phyloP scores from a whole-genome alignment of 1,140 invertebrate species.

The Popillia japonica region DNA sequence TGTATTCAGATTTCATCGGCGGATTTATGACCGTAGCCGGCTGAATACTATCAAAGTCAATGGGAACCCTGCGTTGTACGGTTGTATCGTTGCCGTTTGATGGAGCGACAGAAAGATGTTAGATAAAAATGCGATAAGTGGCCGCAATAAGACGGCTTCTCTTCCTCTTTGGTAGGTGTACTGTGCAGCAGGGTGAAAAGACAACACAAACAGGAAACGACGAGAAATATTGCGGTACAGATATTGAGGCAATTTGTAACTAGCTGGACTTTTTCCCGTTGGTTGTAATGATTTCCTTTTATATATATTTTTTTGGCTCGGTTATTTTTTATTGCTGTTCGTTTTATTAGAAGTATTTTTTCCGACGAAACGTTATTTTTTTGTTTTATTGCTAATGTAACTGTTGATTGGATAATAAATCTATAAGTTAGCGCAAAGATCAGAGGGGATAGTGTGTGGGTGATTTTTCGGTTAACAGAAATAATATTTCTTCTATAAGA shows the following conservation, averaged over 20 bases:
- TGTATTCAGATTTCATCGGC: slow-evolving; percentile 10
- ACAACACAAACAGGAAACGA: slow-evolving; percentile 11
- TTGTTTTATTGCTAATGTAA: too few relatives aligned
- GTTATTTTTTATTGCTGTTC: neutral
- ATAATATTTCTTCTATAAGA: too few relatives aligned
- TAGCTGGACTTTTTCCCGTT: neutral
- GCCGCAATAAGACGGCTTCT: neutral
- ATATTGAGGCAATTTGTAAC: slow-evolving; percentile 18
- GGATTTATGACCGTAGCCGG: neutral
- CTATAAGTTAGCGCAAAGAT: too few relatives aligned
- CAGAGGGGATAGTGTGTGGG: too few relatives aligned
- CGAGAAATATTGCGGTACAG: neutral
- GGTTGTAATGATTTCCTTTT: slow-evolving; percentile 4
- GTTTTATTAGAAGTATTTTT: neutral
- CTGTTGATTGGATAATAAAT: too few relatives aligned
- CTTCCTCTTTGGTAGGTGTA: neutral
- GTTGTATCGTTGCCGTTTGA: neutral
- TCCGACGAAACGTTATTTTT: too few relatives aligned
- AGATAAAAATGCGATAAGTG: slow-evolving; percentile 15
- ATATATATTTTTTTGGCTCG: neutral
- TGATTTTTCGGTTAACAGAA: too few relatives aligned
- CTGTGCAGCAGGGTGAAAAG: neutral
- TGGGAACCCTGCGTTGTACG: neutral
- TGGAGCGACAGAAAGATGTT: neutral
- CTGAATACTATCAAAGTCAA: neutral